phyloP scores from a whole-genome alignment of 2,113 vertebrate species.

The Cranoglanis bouderius region DNA sequence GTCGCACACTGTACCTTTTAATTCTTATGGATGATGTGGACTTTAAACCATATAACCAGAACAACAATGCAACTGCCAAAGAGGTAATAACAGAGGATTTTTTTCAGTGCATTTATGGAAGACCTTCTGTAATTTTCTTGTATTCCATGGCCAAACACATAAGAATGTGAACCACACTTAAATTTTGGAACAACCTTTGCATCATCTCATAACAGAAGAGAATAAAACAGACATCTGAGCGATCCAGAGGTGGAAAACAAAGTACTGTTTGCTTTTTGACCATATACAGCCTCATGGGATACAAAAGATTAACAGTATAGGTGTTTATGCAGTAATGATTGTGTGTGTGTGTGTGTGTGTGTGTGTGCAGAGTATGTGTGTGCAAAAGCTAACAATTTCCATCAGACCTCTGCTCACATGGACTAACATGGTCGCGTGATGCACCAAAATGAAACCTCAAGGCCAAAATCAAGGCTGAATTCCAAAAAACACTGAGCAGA shows the following conservation, averaged over 20 bases:
- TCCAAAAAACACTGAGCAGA: background rate
- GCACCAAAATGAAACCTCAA: background rate
- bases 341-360: background rate
- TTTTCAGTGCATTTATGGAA: background rate
- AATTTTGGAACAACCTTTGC: constrained; percentile 1
- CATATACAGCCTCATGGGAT: background rate
- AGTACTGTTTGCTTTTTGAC: background rate
- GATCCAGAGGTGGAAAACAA: background rate
- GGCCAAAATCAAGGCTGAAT: background rate
- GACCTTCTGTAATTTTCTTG: constrained; percentile 15
- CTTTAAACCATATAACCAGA: constrained; percentile 24
- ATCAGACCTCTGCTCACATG: background rate
- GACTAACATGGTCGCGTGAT: background rate
- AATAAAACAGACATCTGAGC: background rate
- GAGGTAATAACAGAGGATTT: background rate
- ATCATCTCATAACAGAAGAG: background rate
- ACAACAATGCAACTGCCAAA: constrained; percentile 12
- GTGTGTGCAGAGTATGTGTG: background rate
- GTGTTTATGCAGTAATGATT: background rate
- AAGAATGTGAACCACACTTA: background rate
- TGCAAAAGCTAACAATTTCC: background rate
- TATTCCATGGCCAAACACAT: background rate
- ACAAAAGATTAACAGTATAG: background rate
- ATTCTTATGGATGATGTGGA: constrained; percentile 39
- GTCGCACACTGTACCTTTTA: constrained; percentile 2